These are phyloP conservation scores for Luscinia megarhynchos DNA, from an alignment of 2,797 vertebrate species.

Conservation along the genomic window DNA sequence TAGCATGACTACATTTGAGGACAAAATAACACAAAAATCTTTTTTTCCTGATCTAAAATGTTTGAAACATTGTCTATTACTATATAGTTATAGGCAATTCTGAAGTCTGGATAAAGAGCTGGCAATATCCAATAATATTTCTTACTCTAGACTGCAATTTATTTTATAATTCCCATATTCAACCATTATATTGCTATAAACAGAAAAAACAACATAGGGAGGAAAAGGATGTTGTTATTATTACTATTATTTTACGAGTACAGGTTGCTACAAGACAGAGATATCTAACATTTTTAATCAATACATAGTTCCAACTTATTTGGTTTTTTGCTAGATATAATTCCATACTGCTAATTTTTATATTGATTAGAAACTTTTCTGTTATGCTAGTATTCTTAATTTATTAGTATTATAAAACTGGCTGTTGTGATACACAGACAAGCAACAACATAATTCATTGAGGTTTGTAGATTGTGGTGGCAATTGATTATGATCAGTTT, in stretches of 20 bases:
- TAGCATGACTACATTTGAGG: not conserved
- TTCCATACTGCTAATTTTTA: not conserved
- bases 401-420: not conserved
- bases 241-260: not conserved
- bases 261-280: not conserved
- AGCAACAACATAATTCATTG: not conserved
- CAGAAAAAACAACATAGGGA: not conserved
- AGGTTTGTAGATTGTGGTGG: not conserved
- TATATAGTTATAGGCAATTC: not conserved
- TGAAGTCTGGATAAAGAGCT: not conserved
- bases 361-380: not conserved
- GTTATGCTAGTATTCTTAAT: not conserved
- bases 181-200: not conserved
- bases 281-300: not conserved
- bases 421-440: not conserved
- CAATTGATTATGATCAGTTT: not conserved
- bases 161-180: not conserved
- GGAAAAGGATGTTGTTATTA: not conserved
- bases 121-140: not conserved
- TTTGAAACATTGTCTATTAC: not conserved
- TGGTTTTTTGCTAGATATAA: not conserved
- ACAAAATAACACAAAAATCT: not conserved
- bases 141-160: not conserved
- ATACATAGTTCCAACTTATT: not conserved
- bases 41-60: not conserved